Evolutionary conservation across 1,140 invertebrate species (phyloP).

Genomic region (Drosophila nannoptera): DNA sequence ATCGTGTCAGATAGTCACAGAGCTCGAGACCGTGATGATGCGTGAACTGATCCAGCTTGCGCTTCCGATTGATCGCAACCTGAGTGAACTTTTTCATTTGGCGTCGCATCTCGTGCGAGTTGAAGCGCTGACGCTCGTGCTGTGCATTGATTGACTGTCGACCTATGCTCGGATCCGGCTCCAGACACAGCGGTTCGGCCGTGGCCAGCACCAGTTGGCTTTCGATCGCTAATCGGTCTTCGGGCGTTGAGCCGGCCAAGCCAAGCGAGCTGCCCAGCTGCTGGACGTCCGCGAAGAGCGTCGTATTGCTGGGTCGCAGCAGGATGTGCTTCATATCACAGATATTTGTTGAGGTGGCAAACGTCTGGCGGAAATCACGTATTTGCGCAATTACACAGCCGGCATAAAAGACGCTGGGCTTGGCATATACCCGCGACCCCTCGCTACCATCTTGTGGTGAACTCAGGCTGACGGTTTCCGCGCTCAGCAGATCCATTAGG

Average conservation of each 20-base stretch:
- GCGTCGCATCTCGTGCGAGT: conserved; percentile 86
- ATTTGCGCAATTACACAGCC: conserved; percentile 95
- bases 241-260: conserved; percentile 80
- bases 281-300: conserved; percentile 80
- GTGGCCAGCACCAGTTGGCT: conserved; percentile 90
- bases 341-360: conserved; percentile 83
- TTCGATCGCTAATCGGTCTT: conserved; percentile 89
- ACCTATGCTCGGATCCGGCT: conserved; percentile 89
- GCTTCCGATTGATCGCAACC: conserved; percentile 90
- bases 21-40: conserved; percentile 88
- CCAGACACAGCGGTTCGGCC: conserved; percentile 90
- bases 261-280: conserved; percentile 61
- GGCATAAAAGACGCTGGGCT: conserved; percentile 90
- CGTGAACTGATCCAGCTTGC: conserved; percentile 91
- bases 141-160: conserved; percentile 86
- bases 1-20: conserved; percentile 82
- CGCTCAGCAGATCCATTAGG: conserved; percentile 90
- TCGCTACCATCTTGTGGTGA: conserved; percentile 61
- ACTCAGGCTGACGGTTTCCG: conserved; percentile 81
- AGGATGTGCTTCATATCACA: conserved; percentile 92
- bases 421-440: conserved; percentile 64
- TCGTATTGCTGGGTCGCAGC: conserved; percentile 92
- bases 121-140: conserved; percentile 86
- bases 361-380: conserved; percentile 90
- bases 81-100: conserved; percentile 88